Percentiles rank a stretch among this genome's conserved stretches.
Evolutionary conservation across 1,140 invertebrate genomes (phyloP).

Genomic region (Lucilia cuprina): DNA sequence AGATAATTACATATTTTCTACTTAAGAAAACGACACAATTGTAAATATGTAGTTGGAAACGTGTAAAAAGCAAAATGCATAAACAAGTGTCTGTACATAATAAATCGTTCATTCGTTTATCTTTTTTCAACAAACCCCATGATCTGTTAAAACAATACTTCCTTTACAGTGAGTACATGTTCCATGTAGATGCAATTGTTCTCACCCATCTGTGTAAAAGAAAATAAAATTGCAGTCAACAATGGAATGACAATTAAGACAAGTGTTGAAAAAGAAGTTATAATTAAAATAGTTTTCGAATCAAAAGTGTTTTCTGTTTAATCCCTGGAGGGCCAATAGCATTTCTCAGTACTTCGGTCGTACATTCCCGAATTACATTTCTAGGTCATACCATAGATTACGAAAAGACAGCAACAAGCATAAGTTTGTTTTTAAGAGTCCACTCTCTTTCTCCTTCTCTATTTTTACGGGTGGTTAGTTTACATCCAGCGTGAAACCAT

Average conservation of each 20-base stretch:
- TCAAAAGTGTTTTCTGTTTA: no score
- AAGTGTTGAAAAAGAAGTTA: neutral
- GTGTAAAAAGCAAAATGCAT: neutral
- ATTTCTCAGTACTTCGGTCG: no score
- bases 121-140: neutral
- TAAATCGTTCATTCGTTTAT: neutral
- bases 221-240: neutral
- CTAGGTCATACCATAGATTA: no score
- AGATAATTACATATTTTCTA: no score
- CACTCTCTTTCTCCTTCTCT: no score
- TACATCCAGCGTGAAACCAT: no score
- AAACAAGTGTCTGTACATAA: neutral
- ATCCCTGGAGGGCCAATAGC: no score
- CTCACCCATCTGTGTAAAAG: neutral
- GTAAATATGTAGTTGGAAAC: neutral
- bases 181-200: neutral
- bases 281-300: neutral
- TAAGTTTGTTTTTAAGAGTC: no score
- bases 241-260: constrained; percentile 2
- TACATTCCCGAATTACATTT: no score
- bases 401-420: no score
- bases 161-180: neutral
- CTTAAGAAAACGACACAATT: neutral
- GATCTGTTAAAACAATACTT: neutral
- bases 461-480: no score